Conservation (phyloP, 2,797 vertebrate genomes). For the Mionectes olivaceus region DNA sequence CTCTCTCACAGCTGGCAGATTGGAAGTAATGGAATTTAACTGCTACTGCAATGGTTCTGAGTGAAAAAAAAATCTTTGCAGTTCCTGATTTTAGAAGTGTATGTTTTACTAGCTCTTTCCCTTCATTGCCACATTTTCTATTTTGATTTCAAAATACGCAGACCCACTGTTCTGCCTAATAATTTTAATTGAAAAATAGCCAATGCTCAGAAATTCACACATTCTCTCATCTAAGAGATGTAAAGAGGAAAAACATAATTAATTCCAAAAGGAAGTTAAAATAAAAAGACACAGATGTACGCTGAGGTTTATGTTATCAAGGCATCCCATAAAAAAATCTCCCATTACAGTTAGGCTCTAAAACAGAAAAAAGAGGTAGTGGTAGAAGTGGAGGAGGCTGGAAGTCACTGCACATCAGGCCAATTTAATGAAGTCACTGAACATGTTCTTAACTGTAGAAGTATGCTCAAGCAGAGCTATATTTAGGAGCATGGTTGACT, state of each 20-base stretch:
- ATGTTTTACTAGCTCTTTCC: neutral
- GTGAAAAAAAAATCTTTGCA: neutral
- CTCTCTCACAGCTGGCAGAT: slow-evolving; percentile 48
- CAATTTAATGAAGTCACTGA: neutral
- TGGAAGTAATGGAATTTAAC: slow-evolving; percentile 61
- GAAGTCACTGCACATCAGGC: neutral
- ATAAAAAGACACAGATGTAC: neutral
- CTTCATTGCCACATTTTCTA: neutral
- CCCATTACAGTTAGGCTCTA: neutral
- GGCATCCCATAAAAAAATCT: neutral
- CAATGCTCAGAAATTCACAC: neutral
- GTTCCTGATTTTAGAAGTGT: neutral
- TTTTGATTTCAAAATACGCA: slow-evolving; percentile 8
- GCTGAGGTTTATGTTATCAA: neutral
- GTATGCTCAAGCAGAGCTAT: neutral
- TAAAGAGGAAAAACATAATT: neutral
- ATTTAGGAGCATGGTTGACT: neutral
- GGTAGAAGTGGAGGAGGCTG: neutral
- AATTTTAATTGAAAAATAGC: neutral
- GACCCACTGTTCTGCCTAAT: neutral
- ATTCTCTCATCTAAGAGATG: neutral
- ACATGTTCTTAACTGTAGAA: neutral
- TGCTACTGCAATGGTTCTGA: neutral
- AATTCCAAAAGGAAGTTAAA: neutral
- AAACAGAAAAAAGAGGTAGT: neutral